Base-by-base conservation (phyloP, 2,113 vertebrate genomes). In the Acanthisitta chloris region DNA sequence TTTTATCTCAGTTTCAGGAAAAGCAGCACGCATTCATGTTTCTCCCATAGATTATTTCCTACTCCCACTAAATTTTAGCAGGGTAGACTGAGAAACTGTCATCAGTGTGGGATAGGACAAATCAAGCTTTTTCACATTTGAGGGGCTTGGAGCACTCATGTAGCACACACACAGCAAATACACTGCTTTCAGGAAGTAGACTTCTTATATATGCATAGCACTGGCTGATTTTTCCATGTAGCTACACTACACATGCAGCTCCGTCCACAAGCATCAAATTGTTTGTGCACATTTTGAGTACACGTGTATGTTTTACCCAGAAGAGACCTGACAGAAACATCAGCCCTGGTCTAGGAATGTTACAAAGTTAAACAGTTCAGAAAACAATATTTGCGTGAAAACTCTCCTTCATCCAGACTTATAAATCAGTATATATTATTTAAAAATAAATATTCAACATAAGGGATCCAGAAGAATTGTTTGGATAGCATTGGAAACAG, bases 271-370 rank as follows among this genome's bases (percentile, higher is more conserved):
- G n/a, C 59, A 86, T 29, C 46, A 42, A 65, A 59, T 2, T 51
- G 52, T 28, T 58, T 25, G 51, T 0, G 0, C 8, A 38, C 24
- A 26, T 54, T 71, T 88, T 15, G 15, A 31, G n/a, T 11, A 77
- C 14, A 7, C 0, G 0, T 17, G 10, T 29, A 5, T 45, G 34
- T 72, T 69, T 59, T 59, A 59, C 23, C 28, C 18, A 31, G 45
- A 61, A 73, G 86, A 94, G 12, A 65, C 12, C 23, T 59, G 17
- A 78, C 15, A 79, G 51, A 36, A 88, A 81, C 16, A 28, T 69
- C 43, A 57, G 34, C 7, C 34, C 38, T 49, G 9, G 40, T 43
- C 42, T 52, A 78, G 18, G 19, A 73, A 64, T 42, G 55, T 33
- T 33, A 42, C 8, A 5, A 81, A 62, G 21, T 34, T 58, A 29